These are phyloP conservation scores for Oreortyx pictus DNA, from an alignment of 2,797 vertebrate species.

Conservation along the genomic window DNA sequence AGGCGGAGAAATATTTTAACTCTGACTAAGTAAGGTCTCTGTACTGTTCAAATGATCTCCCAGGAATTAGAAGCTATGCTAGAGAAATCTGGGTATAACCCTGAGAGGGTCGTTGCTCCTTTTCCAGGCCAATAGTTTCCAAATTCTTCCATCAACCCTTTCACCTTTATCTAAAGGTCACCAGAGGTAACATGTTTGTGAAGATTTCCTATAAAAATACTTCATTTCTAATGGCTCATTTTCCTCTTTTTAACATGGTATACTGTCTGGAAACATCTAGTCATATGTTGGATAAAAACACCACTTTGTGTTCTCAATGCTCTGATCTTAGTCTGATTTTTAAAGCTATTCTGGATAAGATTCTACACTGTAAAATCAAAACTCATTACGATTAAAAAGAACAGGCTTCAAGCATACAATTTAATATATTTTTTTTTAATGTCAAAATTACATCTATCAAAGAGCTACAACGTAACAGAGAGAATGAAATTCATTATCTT, in stretches of 20 bases:
- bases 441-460: conserved; percentile 46
- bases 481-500: conserved; percentile 44
- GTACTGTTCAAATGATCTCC: conserved; percentile 30
- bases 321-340: conserved; percentile 71
- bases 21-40: conserved; percentile 58
- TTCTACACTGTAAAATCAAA: conserved; percentile 75
- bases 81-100: conserved; percentile 39
- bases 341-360: conserved; percentile 65
- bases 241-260: conserved; percentile 46
- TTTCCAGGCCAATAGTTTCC: conserved; percentile 58
- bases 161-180: conserved; percentile 67
- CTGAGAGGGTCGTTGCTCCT: conserved; percentile 12
- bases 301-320: conserved; percentile 60
- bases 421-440: conserved; percentile 30
- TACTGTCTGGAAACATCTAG: conserved; percentile 74
- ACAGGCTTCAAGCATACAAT: conserved; percentile 47
- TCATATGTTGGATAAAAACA: conserved; percentile 66
- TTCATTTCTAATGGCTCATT: conserved; percentile 46
- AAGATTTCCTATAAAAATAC: conserved; percentile 66
- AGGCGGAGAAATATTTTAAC: conserved; percentile 67
- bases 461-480: not conserved
- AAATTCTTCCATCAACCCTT: conserved; percentile 63
- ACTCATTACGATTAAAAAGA: conserved; percentile 68
- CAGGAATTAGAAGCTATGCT: conserved; percentile 42
- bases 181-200: conserved; percentile 57